Base-by-base conservation (phyloP, 2,888 invertebrate genomes). In the Cerastis rubricosa region DNA sequence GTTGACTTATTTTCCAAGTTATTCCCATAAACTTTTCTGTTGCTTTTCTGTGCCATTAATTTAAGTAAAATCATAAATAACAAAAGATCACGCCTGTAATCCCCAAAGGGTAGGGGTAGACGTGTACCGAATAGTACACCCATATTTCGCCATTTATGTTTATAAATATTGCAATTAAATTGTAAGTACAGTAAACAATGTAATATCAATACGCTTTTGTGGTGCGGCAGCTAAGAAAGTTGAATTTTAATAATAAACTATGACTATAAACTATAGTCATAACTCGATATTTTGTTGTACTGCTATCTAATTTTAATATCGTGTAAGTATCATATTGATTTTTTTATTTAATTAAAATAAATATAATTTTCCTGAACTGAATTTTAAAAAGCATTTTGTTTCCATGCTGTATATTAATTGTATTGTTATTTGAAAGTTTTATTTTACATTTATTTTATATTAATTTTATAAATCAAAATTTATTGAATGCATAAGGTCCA, bases 211-310 rank as follows among this genome's bases (percentile, higher is more conserved):
- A 88, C 87, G 90, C 88, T 89, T 85, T 70, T 63, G 69, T 61
- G 85, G 84, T 88, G 89, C 85, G 90, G 89, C 88, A 90, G 89
- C 87, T 86, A 69, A 66, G 72, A 49, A 71, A 63, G 66, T 69
- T 57, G 65, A 66, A 11, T 72, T 71, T 69, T 71, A 64, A 64
- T 65, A 72, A 73, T 76, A 49, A 54, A 74, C n/a, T 25, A 54
- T n/a, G n/a, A n/a, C n/a, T n/a, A 64, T 65, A 57, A 43, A 74
- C 9, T 68, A 25, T n/a, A n/a, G n/a, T n/a, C n/a, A n/a, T 25
- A 22, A 64, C 22, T 57, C 25, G 17, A 64, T 70, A 66, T 83
- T 61, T 65, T 82, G 49, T 82, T 75, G 45, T 79, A 77, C 67
- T 73, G 59, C 66, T 74, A 25, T 69, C 35, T 74, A 70, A 9